These are phyloP conservation scores for Beroe ovata DNA, from an alignment of 37 sponge, comb jelly and placozoan genomes.

Conservation along the genomic window DNA sequence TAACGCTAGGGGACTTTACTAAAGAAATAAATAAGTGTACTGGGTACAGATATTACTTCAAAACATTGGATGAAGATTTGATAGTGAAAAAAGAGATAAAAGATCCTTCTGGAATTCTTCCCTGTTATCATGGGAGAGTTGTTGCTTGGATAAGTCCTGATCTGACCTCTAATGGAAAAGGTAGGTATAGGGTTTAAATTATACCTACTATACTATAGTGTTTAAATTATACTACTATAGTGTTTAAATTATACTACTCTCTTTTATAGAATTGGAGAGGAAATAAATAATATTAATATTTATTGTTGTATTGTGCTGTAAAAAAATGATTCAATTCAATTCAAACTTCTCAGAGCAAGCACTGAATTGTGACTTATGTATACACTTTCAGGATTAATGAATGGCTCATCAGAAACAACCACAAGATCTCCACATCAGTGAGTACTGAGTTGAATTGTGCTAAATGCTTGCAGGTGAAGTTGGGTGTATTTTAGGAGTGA, in stretches of 20 bases:
- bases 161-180: slow-evolving; percentile 32
- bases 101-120: slow-evolving; percentile 8
- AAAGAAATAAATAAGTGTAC: slow-evolving; percentile 14
- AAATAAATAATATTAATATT: no score
- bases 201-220: no score
- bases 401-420: background rate
- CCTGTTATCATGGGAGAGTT: slow-evolving; percentile 23
- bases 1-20: slow-evolving; percentile 51
- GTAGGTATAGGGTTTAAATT: background rate
- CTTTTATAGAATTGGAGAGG: no score
- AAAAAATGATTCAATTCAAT: no score
- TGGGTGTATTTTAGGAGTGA: no score
- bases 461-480: no score
- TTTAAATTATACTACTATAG: no score
- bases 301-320: no score
- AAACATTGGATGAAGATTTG: slow-evolving; percentile 18
- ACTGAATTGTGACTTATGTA: background rate
- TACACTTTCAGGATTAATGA: background rate
- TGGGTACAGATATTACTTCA: slow-evolving; percentile 56
- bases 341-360: no score
- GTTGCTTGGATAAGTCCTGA: slow-evolving; percentile 57
- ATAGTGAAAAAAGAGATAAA: slow-evolving; percentile 50
- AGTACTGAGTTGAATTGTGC: no score
- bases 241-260: no score
- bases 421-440: background rate